Evolutionary conservation across 2,797 vertebrate genomes (phyloP).

Genomic region (Thamnophis elegans): DNA sequence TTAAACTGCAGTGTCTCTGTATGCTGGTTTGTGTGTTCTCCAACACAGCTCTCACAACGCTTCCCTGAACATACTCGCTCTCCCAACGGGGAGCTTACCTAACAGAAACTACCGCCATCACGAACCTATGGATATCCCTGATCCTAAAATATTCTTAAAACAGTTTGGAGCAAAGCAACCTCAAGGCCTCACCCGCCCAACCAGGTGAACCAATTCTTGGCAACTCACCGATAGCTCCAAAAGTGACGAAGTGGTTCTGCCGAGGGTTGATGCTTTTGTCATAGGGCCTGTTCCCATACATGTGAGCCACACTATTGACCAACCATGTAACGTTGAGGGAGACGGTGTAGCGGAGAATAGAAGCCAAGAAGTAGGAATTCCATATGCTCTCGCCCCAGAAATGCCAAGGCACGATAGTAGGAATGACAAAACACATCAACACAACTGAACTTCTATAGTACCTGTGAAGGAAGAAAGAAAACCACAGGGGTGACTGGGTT

Average conservation of each 20-base stretch:
- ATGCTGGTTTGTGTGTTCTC: too few species aligned
- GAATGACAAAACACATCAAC: conserved; percentile 78
- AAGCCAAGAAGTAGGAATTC: conserved; percentile 80
- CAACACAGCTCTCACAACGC: too few species aligned
- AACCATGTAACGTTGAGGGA: conserved; percentile 78
- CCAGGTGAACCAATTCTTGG: background rate
- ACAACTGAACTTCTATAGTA: conserved; percentile 76
- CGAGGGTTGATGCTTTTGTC: conserved; percentile 76
- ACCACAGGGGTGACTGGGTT: background rate
- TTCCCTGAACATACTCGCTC: too few species aligned
- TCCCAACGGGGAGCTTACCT: too few species aligned
- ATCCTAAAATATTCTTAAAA: background rate
- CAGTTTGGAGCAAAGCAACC: background rate
- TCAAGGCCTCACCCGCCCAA: background rate
- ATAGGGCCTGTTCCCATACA: conserved; percentile 80
- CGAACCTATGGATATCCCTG: background rate
- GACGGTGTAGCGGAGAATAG: conserved; percentile 77
- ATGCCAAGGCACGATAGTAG: conserved; percentile 79
- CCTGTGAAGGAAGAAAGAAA: conserved; percentile 50
- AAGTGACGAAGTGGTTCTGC: conserved; percentile 74
- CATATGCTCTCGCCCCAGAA: conserved; percentile 79
- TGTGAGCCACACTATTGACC: conserved; percentile 80
- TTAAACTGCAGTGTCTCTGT: too few species aligned
- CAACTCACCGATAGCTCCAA: conserved; percentile 78
- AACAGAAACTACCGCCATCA: too few species aligned